Base-by-base conservation (phyloP, 1,140 invertebrate species). In the Parasteatoda tepidariorum region DNA sequence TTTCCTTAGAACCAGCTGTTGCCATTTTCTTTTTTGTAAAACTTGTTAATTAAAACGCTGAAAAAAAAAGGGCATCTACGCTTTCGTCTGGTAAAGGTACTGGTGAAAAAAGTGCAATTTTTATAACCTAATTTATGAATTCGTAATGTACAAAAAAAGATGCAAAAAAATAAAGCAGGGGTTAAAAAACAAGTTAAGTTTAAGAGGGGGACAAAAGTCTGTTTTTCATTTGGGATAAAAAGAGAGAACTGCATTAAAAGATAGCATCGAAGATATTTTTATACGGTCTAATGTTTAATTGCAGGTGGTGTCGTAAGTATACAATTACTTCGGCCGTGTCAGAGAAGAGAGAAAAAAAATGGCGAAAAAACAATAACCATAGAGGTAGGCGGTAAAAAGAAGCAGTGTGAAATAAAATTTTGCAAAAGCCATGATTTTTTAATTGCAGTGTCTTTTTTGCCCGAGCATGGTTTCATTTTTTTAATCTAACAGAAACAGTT, bases 121-220 rank as follows among this genome's bases (percentile, higher is more conserved):
- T 79, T 79, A 79, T 79, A 79, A 79, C 76, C 76, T 79, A 79
- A 79, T 79, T 79, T 79, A 79, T 79, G 76, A 79, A 79, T 68
- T 68, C 76, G 38, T 79, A 64, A 30, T n/a, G 48, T 61, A 68
- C 55, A 68, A 79, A 68, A 66, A 57, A 33, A 18, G 34, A 34
- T 31, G 24, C 64, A 41, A 22, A 79, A 68, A 73, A 68, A 68
- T 18, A 68, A 57, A n/a, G 30, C 31, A 28, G n/a, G 41, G 48
- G 76, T 68, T 79, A 57, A 79, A 79, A 79, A 79, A 79, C 76
- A 79, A 79, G 76, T 68, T 68, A 59, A 68, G 76, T 79, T 79
- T 79, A 68, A 79, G 64, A 59, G 64, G 64, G n/a, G 76, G 30
- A 68, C 57, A 30, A 64, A 79, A 68, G 76, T 59, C 15, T 22